Evolutionary conservation across 2,888 invertebrate genomes (phyloP), one percentile per base, ranked within the genome.

Genomic region (Ctena decussata): DNA sequence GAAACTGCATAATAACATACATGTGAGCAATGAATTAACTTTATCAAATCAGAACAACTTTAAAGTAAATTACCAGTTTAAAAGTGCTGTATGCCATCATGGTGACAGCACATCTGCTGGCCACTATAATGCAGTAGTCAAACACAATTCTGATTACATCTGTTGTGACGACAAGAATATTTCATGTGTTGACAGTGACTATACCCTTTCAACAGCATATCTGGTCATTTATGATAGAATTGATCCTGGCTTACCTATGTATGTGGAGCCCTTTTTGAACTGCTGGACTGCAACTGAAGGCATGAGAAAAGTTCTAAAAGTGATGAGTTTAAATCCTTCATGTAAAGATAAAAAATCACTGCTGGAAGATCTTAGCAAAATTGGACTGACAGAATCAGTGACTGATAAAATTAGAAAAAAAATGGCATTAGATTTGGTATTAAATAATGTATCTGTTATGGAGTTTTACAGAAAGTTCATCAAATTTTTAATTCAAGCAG

Each of bases 71-170:
- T 69, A 69, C 24, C 8, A 30, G 11, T 30, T 69, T 21, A 69
- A 69, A 37, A 69, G 69, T 69, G 32, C 69, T 27, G 69, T 75
- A n/a, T 75, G 75, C 24, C 75, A 75, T 49, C 49, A 12, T 53
- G 75, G 75, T 1, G 32, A 75, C 15, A 49, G 2, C 30, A 32
- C 12, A 27, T 21, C 49, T 2, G 32, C 15, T 53, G 75, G 75
- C 35, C 75, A 75, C 12, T 75, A 75, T 75, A 53, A 27, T 49
- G 35, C 75, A n/a, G 35, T 75, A 18, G 35, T 75, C 30, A 75
- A 49, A 27, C 57, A 49, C 1, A 5, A 53, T 30, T 21, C 3
- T 18, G 27, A 75, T 32, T 75, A 53, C 30, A 53, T 75, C 2
- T 53, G 75, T 21, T 75, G 49, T 53, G 57, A 49, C 18, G 75